phyloP scores from a whole-genome alignment of 2,888 invertebrate genomes.

The Leptogaster cylindrica region DNA sequence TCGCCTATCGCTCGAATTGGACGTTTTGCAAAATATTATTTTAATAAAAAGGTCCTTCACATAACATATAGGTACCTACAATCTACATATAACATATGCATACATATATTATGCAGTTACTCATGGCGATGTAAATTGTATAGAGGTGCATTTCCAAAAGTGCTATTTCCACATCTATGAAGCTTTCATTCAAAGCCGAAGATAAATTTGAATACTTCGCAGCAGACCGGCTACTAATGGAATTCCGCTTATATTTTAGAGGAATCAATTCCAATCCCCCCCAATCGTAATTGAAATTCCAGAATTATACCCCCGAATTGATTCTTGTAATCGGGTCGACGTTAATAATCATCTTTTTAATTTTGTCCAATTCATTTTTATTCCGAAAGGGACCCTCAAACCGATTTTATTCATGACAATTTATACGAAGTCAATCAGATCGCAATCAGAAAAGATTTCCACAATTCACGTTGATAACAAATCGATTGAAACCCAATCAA shows the following conservation, averaged over 20 bases:
- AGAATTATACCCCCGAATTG: constrained; percentile 16
- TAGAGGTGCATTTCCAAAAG: no score
- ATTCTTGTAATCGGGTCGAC: neutral
- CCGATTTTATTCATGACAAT: constrained; percentile 14
- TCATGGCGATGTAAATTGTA: no score
- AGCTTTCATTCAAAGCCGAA: no score
- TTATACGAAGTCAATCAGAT: constrained; percentile 28
- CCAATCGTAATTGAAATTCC: neutral
- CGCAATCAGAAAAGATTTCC: constrained; percentile 34
- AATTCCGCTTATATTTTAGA: neutral
- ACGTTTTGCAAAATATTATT: no score
- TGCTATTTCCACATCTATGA: no score
- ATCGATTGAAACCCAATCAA: constrained; percentile 40
- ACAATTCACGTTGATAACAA: constrained; percentile 30
- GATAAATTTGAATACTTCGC: constrained; percentile 12
- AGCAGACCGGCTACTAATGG: neutral
- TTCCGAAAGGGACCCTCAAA: constrained; percentile 14
- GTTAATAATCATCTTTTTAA: constrained; percentile 16
- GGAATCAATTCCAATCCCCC: neutral
- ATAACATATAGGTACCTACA: no score
- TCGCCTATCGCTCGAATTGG: no score
- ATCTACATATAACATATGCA: no score
- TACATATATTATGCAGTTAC: no score
- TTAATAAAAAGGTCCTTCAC: no score
- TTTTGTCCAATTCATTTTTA: neutral